Base-by-base conservation (phyloP, 2,797 vertebrate species). In the Gallinago solitaria region DNA sequence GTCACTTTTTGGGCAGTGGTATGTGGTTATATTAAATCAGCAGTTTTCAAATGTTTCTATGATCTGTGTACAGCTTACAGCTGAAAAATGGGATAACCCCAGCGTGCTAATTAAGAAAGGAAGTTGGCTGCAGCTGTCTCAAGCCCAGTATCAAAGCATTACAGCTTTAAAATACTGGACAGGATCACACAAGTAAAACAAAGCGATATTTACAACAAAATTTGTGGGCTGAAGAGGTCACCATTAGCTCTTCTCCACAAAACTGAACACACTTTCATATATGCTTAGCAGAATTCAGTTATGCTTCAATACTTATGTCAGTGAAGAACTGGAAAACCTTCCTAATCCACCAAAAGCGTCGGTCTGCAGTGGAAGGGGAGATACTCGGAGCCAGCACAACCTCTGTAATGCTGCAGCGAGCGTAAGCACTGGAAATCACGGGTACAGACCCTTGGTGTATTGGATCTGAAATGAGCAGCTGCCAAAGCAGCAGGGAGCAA, bases 31-130 rank as follows among this genome's bases (percentile, higher is more conserved):
- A 85, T 89, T 90, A 73, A 83, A 87, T 64, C 30, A 12, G 2
- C 35, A 59, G 7, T 78, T 96, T 83, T 94, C n/a, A 77, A 85
- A 77, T n/a, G 14, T 93, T 93, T 90, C 69, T 41, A 33, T 75
- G 61, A 50, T 56, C 5, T 50, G 61, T 60, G 24, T 65, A 68
- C 21, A 83, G 12, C 3, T 90, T 71, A 84, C 20, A 87, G 41
- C 30, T 79, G 73, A 73, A 91, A 83, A 79, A 71, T 57, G 60
- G 75, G 75, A 82, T 79, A 85, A 59, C 23, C n/a, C n/a, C 56
- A 71, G 37, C 1, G 2, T 5, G 32, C 25, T 41, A 68, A 47
- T 61, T 79, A 83, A 87, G 90, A 78, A 74, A 95, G 41, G 33
- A 71, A 81, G 30, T 23, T 83, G 60, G 12, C 57, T 68, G 39